These are phyloP conservation scores for Apistogramma diplotaenia DNA, from an alignment of 2,113 vertebrate species.

Conservation along the genomic window DNA sequence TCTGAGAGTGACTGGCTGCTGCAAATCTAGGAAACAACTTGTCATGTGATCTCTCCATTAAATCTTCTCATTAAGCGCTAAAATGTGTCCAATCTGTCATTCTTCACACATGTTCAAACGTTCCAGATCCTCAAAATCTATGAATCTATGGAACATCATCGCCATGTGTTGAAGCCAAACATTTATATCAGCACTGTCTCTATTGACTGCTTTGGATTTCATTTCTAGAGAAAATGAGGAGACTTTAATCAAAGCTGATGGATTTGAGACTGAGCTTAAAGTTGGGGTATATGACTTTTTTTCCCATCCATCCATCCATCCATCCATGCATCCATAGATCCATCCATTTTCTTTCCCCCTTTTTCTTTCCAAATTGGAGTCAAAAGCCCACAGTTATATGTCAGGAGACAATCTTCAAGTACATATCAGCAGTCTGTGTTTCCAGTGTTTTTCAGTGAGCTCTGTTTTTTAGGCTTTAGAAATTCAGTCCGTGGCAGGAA, in stretches of 20 bases:
- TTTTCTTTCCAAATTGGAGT: not conserved
- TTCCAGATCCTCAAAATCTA: not conserved
- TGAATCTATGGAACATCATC: not conserved
- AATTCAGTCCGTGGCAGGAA: not conserved
- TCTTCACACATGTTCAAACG: not conserved
- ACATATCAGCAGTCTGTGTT: not conserved
- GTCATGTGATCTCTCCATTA: not conserved
- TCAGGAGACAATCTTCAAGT: no score
- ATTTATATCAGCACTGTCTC: not conserved
- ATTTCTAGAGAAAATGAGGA: not conserved
- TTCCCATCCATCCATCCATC: no score
- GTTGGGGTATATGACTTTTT: no score
- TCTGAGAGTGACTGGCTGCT: conserved; percentile 4
- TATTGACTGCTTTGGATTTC: not conserved
- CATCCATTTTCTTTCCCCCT: not conserved
- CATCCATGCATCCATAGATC: not conserved
- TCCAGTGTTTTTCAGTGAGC: not conserved
- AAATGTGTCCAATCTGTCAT: not conserved
- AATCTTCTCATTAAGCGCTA: not conserved
- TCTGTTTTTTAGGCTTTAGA: not conserved
- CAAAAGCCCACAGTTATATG: not conserved
- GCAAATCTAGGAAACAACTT: not conserved
- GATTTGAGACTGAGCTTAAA: no score
- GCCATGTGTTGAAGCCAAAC: not conserved
- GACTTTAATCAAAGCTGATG: no score